phyloP scores from a whole-genome alignment of 2,113 vertebrate genomes.

The Vanacampus margaritifer region DNA sequence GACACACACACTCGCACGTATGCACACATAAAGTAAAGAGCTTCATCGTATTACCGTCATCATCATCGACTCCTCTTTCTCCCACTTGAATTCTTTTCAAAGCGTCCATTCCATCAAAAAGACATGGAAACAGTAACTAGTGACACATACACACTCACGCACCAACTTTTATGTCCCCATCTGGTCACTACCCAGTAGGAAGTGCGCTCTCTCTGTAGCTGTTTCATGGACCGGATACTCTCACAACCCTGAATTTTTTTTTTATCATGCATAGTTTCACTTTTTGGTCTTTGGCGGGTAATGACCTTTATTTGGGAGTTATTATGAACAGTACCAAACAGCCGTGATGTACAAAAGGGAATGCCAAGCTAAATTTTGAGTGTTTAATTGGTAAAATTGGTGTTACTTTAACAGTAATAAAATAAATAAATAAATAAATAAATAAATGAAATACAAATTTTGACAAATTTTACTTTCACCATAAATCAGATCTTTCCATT shows the following conservation, averaged over 20 bases:
- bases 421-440: no score
- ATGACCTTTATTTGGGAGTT: conserved; percentile 26
- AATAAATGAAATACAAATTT: no score
- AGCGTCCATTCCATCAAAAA: conserved; percentile 53
- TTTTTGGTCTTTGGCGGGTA: conserved; percentile 37
- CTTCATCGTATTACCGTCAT: conserved; percentile 1
- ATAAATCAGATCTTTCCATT: no score
- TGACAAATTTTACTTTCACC: no score
- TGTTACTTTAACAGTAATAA: no score
- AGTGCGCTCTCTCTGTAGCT: conserved; percentile 50
- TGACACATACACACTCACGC: conserved; percentile 24
- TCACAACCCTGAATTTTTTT: conserved; percentile 49
- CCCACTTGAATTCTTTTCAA: conserved; percentile 54
- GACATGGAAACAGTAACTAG: conserved; percentile 38
- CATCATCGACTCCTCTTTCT: conserved; percentile 31
- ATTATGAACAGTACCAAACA: background rate
- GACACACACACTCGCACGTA: conserved; percentile 15
- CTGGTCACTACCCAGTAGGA: conserved; percentile 59
- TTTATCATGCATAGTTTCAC: conserved; percentile 16
- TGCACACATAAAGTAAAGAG: no score
- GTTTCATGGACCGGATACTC: conserved; percentile 44
- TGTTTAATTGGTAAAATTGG: background rate
- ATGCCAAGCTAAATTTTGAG: background rate
- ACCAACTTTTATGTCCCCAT: conserved; percentile 57
- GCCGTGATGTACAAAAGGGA: background rate